Percentiles rank a stretch among this genome's conserved stretches.
Evolutionary conservation across 2,113 vertebrate genomes (phyloP).

Genomic region (Electrona antarctica): DNA sequence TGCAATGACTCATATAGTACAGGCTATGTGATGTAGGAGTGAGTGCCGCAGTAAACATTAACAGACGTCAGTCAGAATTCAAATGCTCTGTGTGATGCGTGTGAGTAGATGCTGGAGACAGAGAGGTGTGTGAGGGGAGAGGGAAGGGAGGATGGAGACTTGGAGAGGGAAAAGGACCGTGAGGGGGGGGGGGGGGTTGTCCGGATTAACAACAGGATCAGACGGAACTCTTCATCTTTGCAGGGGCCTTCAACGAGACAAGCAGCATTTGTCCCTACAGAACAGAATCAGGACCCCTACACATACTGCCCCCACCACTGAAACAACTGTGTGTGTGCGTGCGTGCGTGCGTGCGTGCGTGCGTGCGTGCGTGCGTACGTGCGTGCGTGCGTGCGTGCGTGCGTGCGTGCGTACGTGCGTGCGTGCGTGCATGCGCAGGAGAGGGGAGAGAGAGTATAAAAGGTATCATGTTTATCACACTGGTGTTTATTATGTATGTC

Average conservation of each 20-base stretch:
- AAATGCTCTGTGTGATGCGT: slow-evolving; percentile 13
- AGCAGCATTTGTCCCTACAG: slow-evolving; percentile 55
- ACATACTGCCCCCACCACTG: neutral
- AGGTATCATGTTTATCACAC: slow-evolving; percentile 58
- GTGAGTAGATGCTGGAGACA: neutral
- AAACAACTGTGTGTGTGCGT: slow-evolving; percentile 24
- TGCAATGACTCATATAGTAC: slow-evolving; percentile 3
- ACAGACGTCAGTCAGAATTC: slow-evolving; percentile 36
- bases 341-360: slow-evolving; percentile 28
- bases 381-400: slow-evolving; percentile 27
- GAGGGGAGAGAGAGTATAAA: neutral
- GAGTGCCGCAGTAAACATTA: slow-evolving; percentile 34
- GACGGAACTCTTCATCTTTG: slow-evolving; percentile 39
- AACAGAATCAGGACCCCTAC: slow-evolving; percentile 45
- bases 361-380: too few relatives aligned
- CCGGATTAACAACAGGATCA: slow-evolving; percentile 34
- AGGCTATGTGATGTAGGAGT: slow-evolving; percentile 21
- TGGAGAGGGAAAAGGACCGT: slow-evolving; percentile 8
- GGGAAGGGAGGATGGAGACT: neutral
- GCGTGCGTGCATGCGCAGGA: slow-evolving; percentile 19
- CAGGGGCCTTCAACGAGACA: slow-evolving; percentile 36
- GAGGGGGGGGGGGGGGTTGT: slow-evolving; percentile 27
- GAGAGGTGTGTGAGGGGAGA: slow-evolving; percentile 5
- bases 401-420: slow-evolving; percentile 6
- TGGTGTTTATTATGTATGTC: slow-evolving; percentile 69